phyloP scores from a whole-genome alignment of 2,888 invertebrate genomes.

The Miltochrista miniata region DNA sequence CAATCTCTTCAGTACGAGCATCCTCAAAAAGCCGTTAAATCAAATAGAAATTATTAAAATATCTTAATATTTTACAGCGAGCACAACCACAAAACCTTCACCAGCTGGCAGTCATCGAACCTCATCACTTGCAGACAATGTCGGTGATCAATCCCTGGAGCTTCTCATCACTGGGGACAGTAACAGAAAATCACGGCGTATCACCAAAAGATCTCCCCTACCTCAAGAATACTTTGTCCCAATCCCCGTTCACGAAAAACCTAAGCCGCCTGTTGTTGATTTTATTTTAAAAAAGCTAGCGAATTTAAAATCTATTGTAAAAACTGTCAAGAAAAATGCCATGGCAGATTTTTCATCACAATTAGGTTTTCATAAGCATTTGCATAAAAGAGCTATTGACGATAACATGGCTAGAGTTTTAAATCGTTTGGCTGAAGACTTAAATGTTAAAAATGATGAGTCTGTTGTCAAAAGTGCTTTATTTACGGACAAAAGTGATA shows the following conservation, averaged over 20 bases:
- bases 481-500: not conserved
- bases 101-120: constrained; percentile 23
- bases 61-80: too few relatives aligned
- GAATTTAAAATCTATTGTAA: constrained; percentile 16
- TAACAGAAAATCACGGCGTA: constrained; percentile 11
- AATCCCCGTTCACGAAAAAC: constrained; percentile 4
- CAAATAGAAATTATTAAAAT: too few relatives aligned
- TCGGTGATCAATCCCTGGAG: constrained; percentile 30
- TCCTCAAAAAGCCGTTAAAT: too few relatives aligned
- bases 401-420: constrained; percentile 1
- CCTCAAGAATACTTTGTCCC: constrained; percentile 9
- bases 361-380: constrained; percentile 14
- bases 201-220: constrained; percentile 21
- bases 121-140: constrained; percentile 13
- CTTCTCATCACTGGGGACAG: constrained; percentile 38
- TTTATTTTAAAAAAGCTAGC: constrained; percentile 11
- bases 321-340: constrained; percentile 22
- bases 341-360: constrained; percentile 6
- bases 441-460: not conserved
- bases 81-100: constrained; percentile 3
- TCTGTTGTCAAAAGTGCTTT: not conserved
- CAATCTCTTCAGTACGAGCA: too few relatives aligned
- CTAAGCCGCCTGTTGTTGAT: constrained; percentile 6
- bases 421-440: not conserved
- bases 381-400: constrained; percentile 22